phyloP scores from a whole-genome alignment of 2,113 vertebrate species.

The Plectropomus leopardus region DNA sequence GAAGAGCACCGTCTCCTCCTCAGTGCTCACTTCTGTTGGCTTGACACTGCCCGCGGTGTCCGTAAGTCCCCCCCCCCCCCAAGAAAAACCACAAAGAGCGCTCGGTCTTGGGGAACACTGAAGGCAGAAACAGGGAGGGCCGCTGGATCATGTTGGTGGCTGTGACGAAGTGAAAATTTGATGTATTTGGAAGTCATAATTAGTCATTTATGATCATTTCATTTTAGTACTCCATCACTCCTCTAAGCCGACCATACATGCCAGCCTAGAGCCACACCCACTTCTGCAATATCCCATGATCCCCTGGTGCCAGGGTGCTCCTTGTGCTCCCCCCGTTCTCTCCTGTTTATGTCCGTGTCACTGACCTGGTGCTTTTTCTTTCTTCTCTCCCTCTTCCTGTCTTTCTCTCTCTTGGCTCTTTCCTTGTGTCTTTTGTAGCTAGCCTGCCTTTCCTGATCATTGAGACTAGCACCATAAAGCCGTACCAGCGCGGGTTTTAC shows the following conservation, averaged over 20 bases:
- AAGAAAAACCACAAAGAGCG: conserved; percentile 53
- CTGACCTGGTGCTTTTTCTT: conserved; percentile 76
- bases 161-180: no score
- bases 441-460: conserved; percentile 99
- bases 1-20: conserved; percentile 86
- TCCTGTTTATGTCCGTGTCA: conserved; percentile 81
- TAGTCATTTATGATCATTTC: no score
- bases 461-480: conserved; percentile 96
- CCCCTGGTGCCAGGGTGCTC: conserved; percentile 74
- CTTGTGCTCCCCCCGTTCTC: conserved; percentile 66
- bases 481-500: conserved; percentile 92
- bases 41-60: conserved; percentile 86
- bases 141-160: conserved; percentile 53
- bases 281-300: conserved; percentile 67
- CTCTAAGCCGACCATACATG: conserved; percentile 28
- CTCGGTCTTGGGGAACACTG: conserved; percentile 43
- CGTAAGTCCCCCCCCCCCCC: conserved; percentile 86
- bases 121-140: conserved; percentile 53
- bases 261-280: conserved; percentile 45
- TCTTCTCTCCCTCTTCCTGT: conserved; percentile 66
- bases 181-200: no score
- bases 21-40: conserved; percentile 87
- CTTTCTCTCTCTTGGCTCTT: conserved; percentile 61
- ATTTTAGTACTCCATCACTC: conserved; percentile 44
- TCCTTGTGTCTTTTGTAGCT: conserved; percentile 86